Evolutionary conservation across 2,888 invertebrate species (phyloP).

Genomic region (Tenthredo amoena): DNA sequence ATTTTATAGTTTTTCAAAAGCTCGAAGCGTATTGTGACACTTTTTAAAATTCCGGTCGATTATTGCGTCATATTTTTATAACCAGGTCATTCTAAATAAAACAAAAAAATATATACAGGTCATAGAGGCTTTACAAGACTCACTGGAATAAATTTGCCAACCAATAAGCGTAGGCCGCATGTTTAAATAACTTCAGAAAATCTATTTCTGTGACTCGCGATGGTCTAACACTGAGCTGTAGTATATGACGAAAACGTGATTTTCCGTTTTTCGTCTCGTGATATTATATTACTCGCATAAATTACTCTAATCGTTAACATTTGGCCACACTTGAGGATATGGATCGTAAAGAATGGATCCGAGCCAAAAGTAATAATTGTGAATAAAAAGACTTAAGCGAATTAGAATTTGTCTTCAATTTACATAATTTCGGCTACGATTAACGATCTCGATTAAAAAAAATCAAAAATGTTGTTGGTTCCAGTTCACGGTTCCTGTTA

Average conservation of each 20-base stretch:
- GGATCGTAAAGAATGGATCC: too few relatives aligned
- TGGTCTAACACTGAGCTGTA: background rate
- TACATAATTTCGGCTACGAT: too few relatives aligned
- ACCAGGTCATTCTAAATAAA: background rate
- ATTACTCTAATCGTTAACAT: too few relatives aligned
- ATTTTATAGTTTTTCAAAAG: background rate
- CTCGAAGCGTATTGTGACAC: background rate
- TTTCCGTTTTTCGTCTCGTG: background rate
- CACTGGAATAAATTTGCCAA: constrained; percentile 10
- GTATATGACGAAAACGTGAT: background rate
- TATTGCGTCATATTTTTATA: background rate
- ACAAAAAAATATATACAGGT: background rate
- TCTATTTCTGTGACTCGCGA: background rate
- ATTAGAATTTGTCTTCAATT: too few relatives aligned
- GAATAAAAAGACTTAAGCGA: too few relatives aligned
- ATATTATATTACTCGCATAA: background rate
- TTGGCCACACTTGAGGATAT: too few relatives aligned
- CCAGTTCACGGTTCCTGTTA: background rate
- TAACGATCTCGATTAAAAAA: background rate
- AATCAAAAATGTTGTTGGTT: background rate
- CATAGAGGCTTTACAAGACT: background rate
- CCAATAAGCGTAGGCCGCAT: background rate
- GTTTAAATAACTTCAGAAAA: constrained; percentile 14
- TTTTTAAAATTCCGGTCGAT: background rate
- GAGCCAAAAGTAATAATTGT: too few relatives aligned